These are phyloP conservation scores for Halcyon leucocephala DNA, from an alignment of 2,797 vertebrate genomes.

Conservation along the genomic window DNA sequence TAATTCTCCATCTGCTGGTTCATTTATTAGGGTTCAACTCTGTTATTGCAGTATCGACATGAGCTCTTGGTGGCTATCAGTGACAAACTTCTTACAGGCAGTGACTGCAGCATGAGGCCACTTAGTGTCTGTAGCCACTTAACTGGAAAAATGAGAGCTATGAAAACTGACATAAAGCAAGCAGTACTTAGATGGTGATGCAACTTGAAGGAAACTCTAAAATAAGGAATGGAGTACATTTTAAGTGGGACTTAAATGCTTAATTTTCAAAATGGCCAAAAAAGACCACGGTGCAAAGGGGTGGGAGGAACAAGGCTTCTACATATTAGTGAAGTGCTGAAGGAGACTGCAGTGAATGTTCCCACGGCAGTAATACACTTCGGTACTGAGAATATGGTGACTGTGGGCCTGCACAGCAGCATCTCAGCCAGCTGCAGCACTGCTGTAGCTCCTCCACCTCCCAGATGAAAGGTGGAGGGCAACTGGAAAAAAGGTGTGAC, in stretches of 20 bases:
- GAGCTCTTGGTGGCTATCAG: not conserved
- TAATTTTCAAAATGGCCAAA: not conserved
- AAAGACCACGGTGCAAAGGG: not conserved
- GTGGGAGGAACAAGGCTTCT: not conserved
- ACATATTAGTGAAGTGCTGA: not conserved
- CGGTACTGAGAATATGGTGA: not conserved
- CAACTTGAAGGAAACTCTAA: not conserved
- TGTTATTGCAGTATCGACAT: not conserved
- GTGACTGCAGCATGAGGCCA: not conserved
- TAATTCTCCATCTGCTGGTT: not conserved
- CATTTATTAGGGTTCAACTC: not conserved
- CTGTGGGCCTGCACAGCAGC: not conserved
- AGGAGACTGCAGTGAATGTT: accelerated
- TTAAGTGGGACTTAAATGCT: not conserved
- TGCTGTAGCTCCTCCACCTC: not conserved
- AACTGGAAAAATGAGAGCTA: not conserved
- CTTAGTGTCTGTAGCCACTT: not conserved
- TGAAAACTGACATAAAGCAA: not conserved
- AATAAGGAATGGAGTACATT: not conserved
- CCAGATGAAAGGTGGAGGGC: not conserved
- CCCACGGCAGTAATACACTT: not conserved
- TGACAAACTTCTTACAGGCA: not conserved
- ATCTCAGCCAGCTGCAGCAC: not conserved
- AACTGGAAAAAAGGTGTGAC: not conserved
- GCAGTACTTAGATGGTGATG: not conserved